A percentile compares a stretch with the other conserved stretches of the same genome.
phyloP scores from a whole-genome alignment of 2,888 invertebrate species.

The Metopia argyrocephala region DNA sequence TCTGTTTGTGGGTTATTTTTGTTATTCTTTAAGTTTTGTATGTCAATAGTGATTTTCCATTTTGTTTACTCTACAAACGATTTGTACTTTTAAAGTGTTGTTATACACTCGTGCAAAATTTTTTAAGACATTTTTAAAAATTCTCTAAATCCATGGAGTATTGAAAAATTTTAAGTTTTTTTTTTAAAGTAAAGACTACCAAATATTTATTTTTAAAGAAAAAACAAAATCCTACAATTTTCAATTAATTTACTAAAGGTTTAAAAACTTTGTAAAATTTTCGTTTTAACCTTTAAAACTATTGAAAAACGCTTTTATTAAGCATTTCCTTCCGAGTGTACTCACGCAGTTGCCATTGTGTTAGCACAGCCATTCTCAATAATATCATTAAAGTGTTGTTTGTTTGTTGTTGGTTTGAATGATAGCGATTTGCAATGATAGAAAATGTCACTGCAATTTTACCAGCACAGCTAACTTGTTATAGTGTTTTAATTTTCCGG shows the following conservation, averaged over 20 bases:
- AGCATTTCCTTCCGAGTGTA: background rate
- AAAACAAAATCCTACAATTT: no score
- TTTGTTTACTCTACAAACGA: constrained; percentile 1
- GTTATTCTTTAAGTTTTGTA: constrained; percentile 30
- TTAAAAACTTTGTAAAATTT: background rate
- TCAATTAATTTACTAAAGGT: no score
- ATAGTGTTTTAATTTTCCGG: constrained; percentile 62
- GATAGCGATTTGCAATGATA: constrained; percentile 34
- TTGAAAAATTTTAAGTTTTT: no score
- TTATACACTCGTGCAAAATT: constrained; percentile 2
- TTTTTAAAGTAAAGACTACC: no score
- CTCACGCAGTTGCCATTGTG: background rate
- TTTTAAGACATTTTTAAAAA: background rate
- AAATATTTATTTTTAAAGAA: no score
- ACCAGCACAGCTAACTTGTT: constrained; percentile 53
- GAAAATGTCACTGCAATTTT: constrained; percentile 58
- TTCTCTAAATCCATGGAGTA: no score
- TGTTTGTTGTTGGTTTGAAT: constrained; percentile 31
- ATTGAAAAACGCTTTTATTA: background rate
- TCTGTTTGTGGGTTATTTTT: constrained; percentile 29
- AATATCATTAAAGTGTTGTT: constrained; percentile 37
- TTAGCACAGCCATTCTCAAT: background rate
- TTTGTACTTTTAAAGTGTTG: background rate
- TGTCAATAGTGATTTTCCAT: constrained; percentile 31
- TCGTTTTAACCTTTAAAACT: background rate